Evolutionary conservation across 2,888 invertebrate genomes (phyloP).

Genomic region (Drosophila meridiana): DNA sequence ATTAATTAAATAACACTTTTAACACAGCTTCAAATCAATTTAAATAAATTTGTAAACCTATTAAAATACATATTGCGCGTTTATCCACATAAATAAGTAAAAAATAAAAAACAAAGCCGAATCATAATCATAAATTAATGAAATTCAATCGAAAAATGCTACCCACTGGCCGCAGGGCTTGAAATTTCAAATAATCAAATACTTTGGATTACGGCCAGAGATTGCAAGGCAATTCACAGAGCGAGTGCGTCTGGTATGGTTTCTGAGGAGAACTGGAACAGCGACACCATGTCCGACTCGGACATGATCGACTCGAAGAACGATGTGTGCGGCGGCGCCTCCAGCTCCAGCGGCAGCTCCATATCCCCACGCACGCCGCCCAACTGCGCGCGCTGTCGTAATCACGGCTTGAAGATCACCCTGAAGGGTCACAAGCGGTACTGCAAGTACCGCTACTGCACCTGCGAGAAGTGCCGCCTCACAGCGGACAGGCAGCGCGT

Average conservation of each 20-base stretch:
- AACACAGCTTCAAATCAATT: not conserved
- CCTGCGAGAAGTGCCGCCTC: slow-evolving; percentile 93
- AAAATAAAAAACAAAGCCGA: not conserved
- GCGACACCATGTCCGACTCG: slow-evolving; percentile 86
- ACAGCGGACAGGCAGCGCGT: slow-evolving; percentile 95
- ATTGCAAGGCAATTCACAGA: not conserved
- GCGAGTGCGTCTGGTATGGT: slow-evolving; percentile 76
- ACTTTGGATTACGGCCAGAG: not conserved
- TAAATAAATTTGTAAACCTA: not conserved
- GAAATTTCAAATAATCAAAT: not conserved
- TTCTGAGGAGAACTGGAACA: slow-evolving; percentile 84
- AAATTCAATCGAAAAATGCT: slow-evolving; percentile 4
- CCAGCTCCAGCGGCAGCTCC: slow-evolving; percentile 86
- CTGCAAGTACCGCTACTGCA: slow-evolving; percentile 93
- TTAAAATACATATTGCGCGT: not conserved
- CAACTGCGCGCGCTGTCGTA: slow-evolving; percentile 96
- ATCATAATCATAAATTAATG: not conserved
- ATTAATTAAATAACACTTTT: not conserved
- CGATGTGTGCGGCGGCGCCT: slow-evolving; percentile 86
- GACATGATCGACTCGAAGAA: slow-evolving; percentile 86
- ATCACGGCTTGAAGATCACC: slow-evolving; percentile 94
- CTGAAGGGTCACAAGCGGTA: slow-evolving; percentile 97
- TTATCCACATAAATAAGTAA: not conserved
- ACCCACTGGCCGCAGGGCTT: slow-evolving; percentile 1
- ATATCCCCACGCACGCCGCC: slow-evolving; percentile 92